Conservation (phyloP, 2,113 vertebrate genomes). For the Caranx ignobilis region DNA sequence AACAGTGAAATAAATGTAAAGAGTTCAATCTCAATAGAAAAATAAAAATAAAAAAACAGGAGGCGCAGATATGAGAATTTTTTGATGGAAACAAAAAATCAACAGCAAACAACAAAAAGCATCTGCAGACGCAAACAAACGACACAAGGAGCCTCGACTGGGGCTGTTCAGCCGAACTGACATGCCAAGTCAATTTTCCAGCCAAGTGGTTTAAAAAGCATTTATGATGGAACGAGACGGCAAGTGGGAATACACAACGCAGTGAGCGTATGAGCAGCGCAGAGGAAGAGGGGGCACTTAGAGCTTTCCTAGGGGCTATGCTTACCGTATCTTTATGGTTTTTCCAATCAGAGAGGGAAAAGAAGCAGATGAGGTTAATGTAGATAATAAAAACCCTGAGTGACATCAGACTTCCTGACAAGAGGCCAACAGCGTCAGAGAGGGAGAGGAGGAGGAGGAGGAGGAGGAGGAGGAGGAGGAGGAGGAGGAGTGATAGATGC, state of each 20-base stretch:
- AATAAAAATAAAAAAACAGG: neutral
- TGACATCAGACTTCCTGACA: slow-evolving; percentile 21
- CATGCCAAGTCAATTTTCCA: slow-evolving; percentile 78
- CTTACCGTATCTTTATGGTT: slow-evolving; percentile 59
- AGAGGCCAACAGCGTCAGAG: slow-evolving; percentile 12
- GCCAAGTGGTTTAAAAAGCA: slow-evolving; percentile 76
- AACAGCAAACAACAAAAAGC: slow-evolving; percentile 45
- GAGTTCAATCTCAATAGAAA: slow-evolving; percentile 11
- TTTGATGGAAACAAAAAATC: slow-evolving; percentile 34
- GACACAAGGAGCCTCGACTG: slow-evolving; percentile 40
- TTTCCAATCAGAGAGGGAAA: slow-evolving; percentile 64
- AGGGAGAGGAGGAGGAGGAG: neutral
- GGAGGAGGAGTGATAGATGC: slow-evolving; percentile 4
- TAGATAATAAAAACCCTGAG: slow-evolving; percentile 21
- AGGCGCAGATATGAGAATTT: slow-evolving; percentile 19
- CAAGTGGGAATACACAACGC: slow-evolving; percentile 69
- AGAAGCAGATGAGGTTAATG: slow-evolving; percentile 38
- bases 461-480: too few relatives aligned
- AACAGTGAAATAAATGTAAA: slow-evolving; percentile 26
- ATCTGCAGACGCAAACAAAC: slow-evolving; percentile 51
- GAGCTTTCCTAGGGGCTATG: slow-evolving; percentile 45
- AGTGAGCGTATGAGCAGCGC: slow-evolving; percentile 49
- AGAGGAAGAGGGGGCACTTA: slow-evolving; percentile 52
- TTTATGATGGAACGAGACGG: slow-evolving; percentile 66
- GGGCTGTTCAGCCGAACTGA: slow-evolving; percentile 61